Percentiles rank a stretch among this genome's conserved stretches.
Conservation (phyloP, 2,113 vertebrate genomes). For the Ifrita kowaldi region DNA sequence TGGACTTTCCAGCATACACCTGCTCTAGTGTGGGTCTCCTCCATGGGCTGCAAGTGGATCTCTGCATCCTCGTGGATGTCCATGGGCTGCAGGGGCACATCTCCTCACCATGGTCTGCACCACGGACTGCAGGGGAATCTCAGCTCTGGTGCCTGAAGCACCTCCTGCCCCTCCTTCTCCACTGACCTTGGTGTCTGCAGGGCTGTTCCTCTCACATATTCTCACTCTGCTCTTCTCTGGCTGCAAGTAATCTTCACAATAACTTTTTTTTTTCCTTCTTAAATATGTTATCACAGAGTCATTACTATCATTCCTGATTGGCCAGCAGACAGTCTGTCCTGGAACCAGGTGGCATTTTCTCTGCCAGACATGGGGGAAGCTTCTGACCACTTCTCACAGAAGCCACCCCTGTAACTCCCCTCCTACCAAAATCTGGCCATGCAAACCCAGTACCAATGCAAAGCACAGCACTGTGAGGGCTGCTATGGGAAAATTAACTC, state of each 20-base stretch:
- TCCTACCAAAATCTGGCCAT: not conserved
- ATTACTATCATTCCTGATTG: not conserved
- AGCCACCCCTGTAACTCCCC: not conserved
- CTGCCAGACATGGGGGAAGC: not conserved
- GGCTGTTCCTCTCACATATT: not conserved
- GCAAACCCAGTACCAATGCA: not conserved
- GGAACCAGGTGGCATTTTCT: not conserved
- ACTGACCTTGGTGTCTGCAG: not conserved
- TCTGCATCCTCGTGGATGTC: not conserved
- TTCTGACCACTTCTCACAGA: not conserved
- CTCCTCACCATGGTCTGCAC: not conserved
- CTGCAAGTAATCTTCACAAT: not conserved
- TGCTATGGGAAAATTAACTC: not conserved
- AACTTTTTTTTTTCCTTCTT: not conserved
- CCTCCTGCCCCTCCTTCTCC: not conserved
- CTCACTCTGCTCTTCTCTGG: not conserved
- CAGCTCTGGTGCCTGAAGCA: not conserved
- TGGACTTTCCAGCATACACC: not conserved
- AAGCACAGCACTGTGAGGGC: not conserved
- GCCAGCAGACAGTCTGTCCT: not conserved
- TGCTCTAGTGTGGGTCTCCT: not conserved
- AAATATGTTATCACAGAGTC: not conserved
- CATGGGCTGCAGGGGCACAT: not conserved
- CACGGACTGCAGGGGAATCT: rapidly evolving
- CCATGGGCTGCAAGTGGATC: not conserved